Percentiles rank a stretch among this genome's conserved stretches.
Conservation (phyloP, 2,797 vertebrate genomes). For the Sebastes ruberrimus region DNA sequence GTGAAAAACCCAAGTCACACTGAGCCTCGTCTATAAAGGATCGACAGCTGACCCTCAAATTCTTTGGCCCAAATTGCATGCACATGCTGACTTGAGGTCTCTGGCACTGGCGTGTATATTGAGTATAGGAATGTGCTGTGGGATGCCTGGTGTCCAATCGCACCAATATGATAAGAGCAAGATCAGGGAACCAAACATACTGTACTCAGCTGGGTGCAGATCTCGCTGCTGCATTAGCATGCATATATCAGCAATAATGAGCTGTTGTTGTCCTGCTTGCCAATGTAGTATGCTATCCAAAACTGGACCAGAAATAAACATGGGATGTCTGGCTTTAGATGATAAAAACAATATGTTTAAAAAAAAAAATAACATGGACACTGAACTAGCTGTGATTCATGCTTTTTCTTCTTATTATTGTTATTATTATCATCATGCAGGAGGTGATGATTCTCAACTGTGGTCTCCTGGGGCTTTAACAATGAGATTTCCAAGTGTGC, state of each 20-base stretch:
- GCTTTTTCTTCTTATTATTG: background rate
- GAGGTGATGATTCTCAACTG: slow-evolving; percentile 25
- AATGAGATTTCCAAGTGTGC: background rate
- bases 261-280: background rate
- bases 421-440: background rate
- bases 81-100: slow-evolving; percentile 43
- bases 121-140: slow-evolving; percentile 58
- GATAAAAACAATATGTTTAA: background rate
- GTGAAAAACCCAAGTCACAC: slow-evolving; percentile 30
- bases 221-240: slow-evolving; percentile 23
- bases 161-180: slow-evolving; percentile 37
- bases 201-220: slow-evolving; percentile 38
- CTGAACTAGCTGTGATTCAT: background rate
- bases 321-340: background rate
- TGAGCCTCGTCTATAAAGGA: slow-evolving; percentile 19
- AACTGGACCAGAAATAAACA: background rate
- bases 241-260: slow-evolving; percentile 13
- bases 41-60: slow-evolving; percentile 45
- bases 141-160: slow-evolving; percentile 51
- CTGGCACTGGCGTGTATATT: slow-evolving; percentile 36
- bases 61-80: slow-evolving; percentile 21
- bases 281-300: background rate
- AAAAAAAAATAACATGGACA: background rate
- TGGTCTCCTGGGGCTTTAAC: background rate
- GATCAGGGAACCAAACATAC: slow-evolving; percentile 40